Evolutionary conservation across 92 coral and sea anemone species (phyloP).

Genomic region (Heteractis magnifica): DNA sequence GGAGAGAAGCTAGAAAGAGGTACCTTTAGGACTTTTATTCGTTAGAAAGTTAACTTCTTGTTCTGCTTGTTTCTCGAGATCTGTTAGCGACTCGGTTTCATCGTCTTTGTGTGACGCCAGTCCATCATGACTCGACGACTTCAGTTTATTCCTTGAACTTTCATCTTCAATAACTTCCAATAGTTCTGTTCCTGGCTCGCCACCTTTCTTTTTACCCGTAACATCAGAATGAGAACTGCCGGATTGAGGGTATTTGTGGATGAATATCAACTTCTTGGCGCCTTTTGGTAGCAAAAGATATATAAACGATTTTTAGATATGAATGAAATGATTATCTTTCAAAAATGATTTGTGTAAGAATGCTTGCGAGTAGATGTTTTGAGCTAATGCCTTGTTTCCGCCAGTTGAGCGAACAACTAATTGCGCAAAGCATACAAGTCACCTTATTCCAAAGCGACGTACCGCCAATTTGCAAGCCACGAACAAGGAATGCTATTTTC

Average conservation of each 20-base stretch:
- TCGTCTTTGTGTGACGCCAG: slow-evolving; percentile 49
- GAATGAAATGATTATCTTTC: too few species aligned
- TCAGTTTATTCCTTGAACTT: slow-evolving; percentile 32
- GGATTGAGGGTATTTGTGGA: slow-evolving; percentile 67
- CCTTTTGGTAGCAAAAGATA: slow-evolving; percentile 24
- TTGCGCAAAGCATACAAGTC: too few species aligned
- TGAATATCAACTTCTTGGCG: slow-evolving; percentile 65
- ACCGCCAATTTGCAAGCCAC: too few species aligned
- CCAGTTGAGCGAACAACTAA: too few species aligned
- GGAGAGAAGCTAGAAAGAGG: background rate
- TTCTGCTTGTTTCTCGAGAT: slow-evolving; percentile 91
- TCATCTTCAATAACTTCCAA: slow-evolving; percentile 67
- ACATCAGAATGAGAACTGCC: slow-evolving; percentile 2
- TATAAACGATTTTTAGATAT: too few species aligned
- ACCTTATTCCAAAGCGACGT: too few species aligned
- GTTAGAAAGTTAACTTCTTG: slow-evolving; percentile 81
- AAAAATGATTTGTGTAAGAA: too few species aligned
- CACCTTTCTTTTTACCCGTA: slow-evolving; percentile 40
- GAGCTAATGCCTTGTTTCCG: too few species aligned
- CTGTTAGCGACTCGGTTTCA: slow-evolving; percentile 53
- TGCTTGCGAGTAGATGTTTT: too few species aligned
- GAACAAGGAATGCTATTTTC: too few species aligned
- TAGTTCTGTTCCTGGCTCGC: slow-evolving; percentile 68
- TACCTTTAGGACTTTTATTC: slow-evolving; percentile 46
- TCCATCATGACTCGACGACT: slow-evolving; percentile 24